Base-by-base conservation (phyloP, 2,888 invertebrate genomes). In the Nineta flava region DNA sequence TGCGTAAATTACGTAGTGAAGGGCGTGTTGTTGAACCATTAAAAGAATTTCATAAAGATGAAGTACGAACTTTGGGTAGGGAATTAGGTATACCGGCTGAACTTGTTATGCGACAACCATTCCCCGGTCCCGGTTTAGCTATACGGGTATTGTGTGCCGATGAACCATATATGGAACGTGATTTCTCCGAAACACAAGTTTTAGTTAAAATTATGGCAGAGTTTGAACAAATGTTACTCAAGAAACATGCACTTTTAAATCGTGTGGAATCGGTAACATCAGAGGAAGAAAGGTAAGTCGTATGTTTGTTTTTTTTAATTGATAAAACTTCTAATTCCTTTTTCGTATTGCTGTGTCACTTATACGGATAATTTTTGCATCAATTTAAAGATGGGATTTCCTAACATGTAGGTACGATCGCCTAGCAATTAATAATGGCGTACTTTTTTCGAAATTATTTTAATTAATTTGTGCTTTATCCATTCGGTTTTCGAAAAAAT, bases 41-140 rank as follows among this genome's bases (percentile, higher is more conserved):
- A 50, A 86, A 84, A 68, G 97, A 99, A 72, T 99, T 99, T 66
- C 99, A 99, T 68, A 99, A 99, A 73, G 97, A 97, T 64, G 97
- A 97, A 76, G 91, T 85, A 50, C 10, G 97, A 51, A 76, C 78
- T 51, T 70, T 99, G 55, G 99, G 99, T 48, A 71, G 79, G 60
- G 92, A 92, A 68, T 74, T 99, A 51, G 94, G 94, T 1, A 74
- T 99, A 54, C 88, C 95, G 9, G 66, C 77, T 40, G 80, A 85
- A 57, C 71, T 99, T 57, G 90, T 99, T 52, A 83, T 90, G 70
- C 76, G 97, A 56, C 99, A 99, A 69, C 99, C 99, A 43, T 99
- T 97, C 72, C 99, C 99, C 15, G 95, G 99, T 2, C 99, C 99
- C 13, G 99, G 99, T 12, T 74, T 99, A 53, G 96, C 99, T 41